Conservation (phyloP, 2,113 vertebrate genomes). For the Craseonycteris thonglongyai region DNA sequence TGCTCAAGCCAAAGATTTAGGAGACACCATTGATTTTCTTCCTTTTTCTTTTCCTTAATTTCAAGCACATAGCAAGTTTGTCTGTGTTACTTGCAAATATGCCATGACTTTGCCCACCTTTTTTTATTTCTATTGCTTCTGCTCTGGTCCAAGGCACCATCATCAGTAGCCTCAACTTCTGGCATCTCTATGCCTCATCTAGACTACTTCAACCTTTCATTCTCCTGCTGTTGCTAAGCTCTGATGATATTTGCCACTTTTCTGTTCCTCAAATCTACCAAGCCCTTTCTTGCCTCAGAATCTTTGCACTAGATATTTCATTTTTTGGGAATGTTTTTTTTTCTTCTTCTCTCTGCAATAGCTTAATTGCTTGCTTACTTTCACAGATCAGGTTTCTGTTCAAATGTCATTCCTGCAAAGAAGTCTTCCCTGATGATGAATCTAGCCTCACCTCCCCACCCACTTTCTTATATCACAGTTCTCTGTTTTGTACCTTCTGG, state of each 20-base stretch:
- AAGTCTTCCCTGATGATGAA: neutral
- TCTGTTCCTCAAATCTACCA: neutral
- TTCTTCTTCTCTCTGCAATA: neutral
- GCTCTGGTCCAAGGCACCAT: neutral
- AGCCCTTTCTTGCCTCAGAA: too few relatives aligned
- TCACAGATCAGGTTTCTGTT: neutral
- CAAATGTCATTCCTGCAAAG: slow-evolving; percentile 5
- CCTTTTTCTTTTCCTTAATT: neutral
- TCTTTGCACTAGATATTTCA: neutral
- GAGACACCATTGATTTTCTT: neutral
- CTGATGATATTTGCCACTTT: neutral
- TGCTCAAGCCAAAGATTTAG: too few relatives aligned
- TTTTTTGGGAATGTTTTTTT: neutral
- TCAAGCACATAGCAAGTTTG: neutral
- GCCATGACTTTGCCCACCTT: neutral
- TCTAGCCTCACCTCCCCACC: neutral
- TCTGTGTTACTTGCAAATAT: neutral
- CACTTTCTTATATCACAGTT: neutral
- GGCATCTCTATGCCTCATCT: neutral
- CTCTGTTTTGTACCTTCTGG: neutral
- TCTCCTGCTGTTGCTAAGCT: neutral
- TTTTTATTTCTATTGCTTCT: neutral
- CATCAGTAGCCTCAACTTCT: neutral
- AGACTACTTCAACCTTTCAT: neutral
- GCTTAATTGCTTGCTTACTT: neutral